Percentiles rank a stretch among this genome's conserved stretches.
Evolutionary conservation across 2,113 vertebrate genomes (phyloP).

Genomic region (Cyanocitta stelleri): DNA sequence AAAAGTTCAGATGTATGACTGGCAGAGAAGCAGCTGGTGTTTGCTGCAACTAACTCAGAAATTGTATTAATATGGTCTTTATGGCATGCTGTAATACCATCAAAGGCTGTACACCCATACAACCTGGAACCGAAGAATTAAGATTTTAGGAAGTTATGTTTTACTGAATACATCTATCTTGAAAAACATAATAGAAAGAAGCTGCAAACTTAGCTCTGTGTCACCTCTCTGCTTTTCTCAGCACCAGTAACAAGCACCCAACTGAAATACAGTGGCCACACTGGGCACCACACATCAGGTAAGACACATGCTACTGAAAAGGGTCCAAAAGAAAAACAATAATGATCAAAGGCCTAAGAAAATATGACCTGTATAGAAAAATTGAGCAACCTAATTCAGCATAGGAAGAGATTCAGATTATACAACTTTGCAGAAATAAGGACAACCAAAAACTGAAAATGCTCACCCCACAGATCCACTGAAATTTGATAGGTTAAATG

Average conservation of each 20-base stretch:
- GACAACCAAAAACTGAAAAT: neutral
- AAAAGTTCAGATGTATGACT: neutral
- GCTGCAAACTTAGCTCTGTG: neutral
- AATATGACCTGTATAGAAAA: neutral
- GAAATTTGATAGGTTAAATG: neutral
- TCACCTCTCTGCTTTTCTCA: neutral
- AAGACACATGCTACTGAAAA: neutral
- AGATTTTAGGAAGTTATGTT: neutral
- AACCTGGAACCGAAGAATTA: neutral
- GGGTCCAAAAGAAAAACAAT: neutral
- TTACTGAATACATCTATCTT: neutral
- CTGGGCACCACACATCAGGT: fast-evolving
- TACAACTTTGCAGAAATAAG: neutral
- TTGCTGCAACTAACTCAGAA: neutral
- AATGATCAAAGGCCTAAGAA: neutral
- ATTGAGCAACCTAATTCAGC: neutral
- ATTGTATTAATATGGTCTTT: neutral
- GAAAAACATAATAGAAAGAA: neutral
- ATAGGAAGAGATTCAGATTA: neutral
- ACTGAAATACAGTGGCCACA: neutral
- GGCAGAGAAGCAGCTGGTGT: neutral
- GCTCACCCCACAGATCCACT: neutral
- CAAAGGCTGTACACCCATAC: neutral
- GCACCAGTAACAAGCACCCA: neutral
- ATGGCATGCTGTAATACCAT: neutral